Evolutionary conservation across 2,113 vertebrate genomes (phyloP), one percentile per base, ranked within the genome.

Genomic region (Anser cygnoides): DNA sequence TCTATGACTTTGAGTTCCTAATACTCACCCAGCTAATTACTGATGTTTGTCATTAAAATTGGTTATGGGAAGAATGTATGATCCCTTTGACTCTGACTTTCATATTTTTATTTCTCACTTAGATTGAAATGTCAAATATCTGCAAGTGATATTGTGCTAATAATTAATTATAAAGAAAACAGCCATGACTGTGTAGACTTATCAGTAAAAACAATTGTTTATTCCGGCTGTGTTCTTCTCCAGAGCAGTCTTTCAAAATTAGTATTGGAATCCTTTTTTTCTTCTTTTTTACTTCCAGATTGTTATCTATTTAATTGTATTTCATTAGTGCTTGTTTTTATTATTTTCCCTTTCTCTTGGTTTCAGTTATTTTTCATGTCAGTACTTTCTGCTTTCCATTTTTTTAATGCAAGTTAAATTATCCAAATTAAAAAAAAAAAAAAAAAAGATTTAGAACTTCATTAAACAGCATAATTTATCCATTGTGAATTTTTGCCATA

Each of bases 371-470:
- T 81, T 96, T 65, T 87, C 62, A 83, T 21, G 70, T 78, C 62
- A 68, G 22, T 75, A 59, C 63, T 79, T 95, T 94, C 50, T 78
- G 12, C 70, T 93, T 96, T 78, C n/a, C 66, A 35, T 91, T 77
- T 20, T 19, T 83, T 90, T 90, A 91, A 96, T 84, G 61, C 71
- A 80, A 81, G 41, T 35, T 94, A 84, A 87, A 93, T 90, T 89
- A 62, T 62, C 84, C 37, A 89, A 87, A 81, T 79, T 46, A 57
- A 50, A 95, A 9, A 52, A 92, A 88, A 9, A 52, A 52, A 35
- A 35, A 91, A 88, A 8, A 52, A 92, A 88, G 80, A 85, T 39
- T 80, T 62, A 33, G 54, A 93, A 71, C 70, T 81, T 73, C 75
- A 82, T 92, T 76, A 90, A 88, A 65, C 6, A 0, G 29, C 68